Conservation (phyloP, 2,888 invertebrate species). For the Drosophila dives region DNA sequence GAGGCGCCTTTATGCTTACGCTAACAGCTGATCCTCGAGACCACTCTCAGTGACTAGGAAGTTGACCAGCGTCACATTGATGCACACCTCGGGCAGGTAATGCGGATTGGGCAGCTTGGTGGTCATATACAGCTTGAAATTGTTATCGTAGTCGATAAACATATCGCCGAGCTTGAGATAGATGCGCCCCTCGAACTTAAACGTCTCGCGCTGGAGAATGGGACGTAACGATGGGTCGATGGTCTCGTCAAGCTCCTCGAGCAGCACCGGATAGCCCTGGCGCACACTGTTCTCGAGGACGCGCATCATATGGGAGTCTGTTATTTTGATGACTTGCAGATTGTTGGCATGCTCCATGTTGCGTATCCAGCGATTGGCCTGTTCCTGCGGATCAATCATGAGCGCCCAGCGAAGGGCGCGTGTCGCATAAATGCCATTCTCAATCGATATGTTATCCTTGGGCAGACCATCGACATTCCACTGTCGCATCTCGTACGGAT, state of each 20-base stretch:
- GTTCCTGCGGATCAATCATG: conserved; percentile 98
- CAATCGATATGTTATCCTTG: conserved; percentile 93
- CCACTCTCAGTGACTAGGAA: conserved; percentile 96
- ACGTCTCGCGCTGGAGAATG: conserved; percentile 92
- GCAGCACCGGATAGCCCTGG: conserved; percentile 92
- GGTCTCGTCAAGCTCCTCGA: conserved; percentile 95
- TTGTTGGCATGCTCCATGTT: conserved; percentile 93
- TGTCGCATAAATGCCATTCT: conserved; percentile 96
- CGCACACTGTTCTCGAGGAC: conserved; percentile 91
- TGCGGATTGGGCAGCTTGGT: conserved; percentile 97
- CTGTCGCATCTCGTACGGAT: conserved; percentile 93
- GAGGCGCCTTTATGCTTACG: conserved; percentile 87
- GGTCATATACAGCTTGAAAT: conserved; percentile 95
- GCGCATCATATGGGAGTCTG: conserved; percentile 90
- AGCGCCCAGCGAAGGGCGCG: conserved; percentile 93
- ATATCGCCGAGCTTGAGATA: conserved; percentile 94
- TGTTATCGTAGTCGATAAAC: conserved; percentile 94
- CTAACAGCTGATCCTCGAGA: conserved; percentile 95
- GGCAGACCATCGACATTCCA: conserved; percentile 97
- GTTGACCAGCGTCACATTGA: conserved; percentile 96
- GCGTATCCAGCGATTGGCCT: conserved; percentile 96
- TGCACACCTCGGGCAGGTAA: conserved; percentile 96
- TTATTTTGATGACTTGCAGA: conserved; percentile 91
- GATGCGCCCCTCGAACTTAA: conserved; percentile 89
- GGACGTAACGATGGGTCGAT: conserved; percentile 95